A percentile compares a stretch with the other conserved stretches of the same genome.
Evolutionary conservation across 2,888 invertebrate species (phyloP).

Genomic region (Limnephilus lunatus): DNA sequence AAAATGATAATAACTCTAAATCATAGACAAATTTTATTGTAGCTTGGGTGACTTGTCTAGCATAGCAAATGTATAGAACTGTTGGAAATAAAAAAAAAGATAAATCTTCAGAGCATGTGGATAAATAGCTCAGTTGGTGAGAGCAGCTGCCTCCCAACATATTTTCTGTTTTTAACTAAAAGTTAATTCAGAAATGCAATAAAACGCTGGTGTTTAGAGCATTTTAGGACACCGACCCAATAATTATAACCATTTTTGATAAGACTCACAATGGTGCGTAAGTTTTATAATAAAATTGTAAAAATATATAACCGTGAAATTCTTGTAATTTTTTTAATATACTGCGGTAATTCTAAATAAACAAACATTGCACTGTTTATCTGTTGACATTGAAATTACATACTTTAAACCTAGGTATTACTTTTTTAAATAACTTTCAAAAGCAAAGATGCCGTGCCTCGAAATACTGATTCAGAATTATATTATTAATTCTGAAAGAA

Average conservation of each 20-base stretch:
- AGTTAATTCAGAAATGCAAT: not conserved
- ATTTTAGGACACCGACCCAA: not conserved
- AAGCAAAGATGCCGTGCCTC: not conserved
- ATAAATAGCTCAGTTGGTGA: not conserved
- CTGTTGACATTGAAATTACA: not conserved
- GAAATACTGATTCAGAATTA: not conserved
- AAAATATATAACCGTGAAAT: not conserved
- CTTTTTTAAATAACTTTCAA: not conserved
- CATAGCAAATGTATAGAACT: not conserved
- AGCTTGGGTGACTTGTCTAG: not conserved
- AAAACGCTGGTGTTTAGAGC: not conserved
- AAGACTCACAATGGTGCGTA: not conserved
- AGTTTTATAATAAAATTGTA: not conserved
- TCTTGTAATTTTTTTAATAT: not conserved
- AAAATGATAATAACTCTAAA: not conserved
- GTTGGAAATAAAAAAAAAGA: no score
- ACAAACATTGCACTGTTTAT: not conserved
- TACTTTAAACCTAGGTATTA: not conserved
- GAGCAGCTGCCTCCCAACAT: not conserved
- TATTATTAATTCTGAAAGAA: not conserved
- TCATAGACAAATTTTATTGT: not conserved
- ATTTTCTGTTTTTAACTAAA: not conserved
- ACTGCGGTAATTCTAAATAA: not conserved
- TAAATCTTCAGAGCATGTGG: not conserved
- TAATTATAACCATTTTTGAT: not conserved